These are phyloP conservation scores for Leptobrachium leishanense DNA, from an alignment of 2,113 vertebrate species.

Conservation along the genomic window DNA sequence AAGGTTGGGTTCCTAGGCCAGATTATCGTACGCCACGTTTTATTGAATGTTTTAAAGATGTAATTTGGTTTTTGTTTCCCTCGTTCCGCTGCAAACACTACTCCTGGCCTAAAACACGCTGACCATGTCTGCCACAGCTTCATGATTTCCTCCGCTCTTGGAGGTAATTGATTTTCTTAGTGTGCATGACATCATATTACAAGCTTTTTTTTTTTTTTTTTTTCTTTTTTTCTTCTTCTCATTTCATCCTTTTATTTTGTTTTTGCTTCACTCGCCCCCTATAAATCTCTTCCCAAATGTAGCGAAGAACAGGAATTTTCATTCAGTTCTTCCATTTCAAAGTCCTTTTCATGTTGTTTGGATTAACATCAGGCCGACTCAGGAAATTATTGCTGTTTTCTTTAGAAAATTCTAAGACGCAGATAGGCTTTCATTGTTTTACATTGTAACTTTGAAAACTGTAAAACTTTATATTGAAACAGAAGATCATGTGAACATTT, in stretches of 20 bases:
- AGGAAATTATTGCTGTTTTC: too few species aligned
- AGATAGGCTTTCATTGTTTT: too few species aligned
- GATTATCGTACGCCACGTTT: slow-evolving; percentile 35
- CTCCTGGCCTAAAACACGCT: slow-evolving; percentile 15
- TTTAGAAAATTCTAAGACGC: too few species aligned
- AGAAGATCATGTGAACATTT: too few species aligned
- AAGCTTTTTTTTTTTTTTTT: not conserved
- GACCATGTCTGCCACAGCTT: not conserved
- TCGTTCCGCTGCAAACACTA: slow-evolving; percentile 35
- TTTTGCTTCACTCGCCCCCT: too few species aligned
- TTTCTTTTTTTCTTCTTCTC: not conserved
- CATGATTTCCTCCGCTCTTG: slow-evolving; percentile 9
- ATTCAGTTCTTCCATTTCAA: too few species aligned
- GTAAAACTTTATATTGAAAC: too few species aligned
- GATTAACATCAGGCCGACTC: too few species aligned
- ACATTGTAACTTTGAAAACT: too few species aligned
- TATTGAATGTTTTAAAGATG: slow-evolving; percentile 43
- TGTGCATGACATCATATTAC: not conserved
- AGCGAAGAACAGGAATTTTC: too few species aligned
- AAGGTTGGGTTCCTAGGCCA: slow-evolving; percentile 40
- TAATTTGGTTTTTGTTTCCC: slow-evolving; percentile 33
- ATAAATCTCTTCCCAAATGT: too few species aligned
- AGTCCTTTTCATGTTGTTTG: too few species aligned
- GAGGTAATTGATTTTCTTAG: slow-evolving; percentile 18
- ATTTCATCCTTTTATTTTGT: not conserved